phyloP scores from a whole-genome alignment of 2,888 invertebrate species.

The Drosophila borborema region DNA sequence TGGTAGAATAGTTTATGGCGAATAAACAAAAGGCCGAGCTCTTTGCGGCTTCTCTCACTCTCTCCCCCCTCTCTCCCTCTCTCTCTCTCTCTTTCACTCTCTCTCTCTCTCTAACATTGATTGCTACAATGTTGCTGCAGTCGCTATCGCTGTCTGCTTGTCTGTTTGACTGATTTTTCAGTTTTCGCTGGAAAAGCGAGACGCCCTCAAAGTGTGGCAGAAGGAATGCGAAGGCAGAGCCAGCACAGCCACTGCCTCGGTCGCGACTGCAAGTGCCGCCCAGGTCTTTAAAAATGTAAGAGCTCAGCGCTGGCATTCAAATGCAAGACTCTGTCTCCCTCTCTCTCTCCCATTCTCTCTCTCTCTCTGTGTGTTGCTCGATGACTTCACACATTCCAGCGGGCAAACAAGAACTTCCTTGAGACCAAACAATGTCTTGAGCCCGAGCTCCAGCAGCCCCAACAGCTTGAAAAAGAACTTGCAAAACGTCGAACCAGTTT shows the following conservation, averaged over 20 bases:
- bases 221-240: conserved; percentile 46
- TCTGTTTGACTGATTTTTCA: conserved; percentile 76
- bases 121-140: conserved; percentile 17
- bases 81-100: too few species aligned
- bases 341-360: conserved; percentile 9
- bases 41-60: background rate
- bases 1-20: background rate
- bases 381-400: conserved; percentile 79
- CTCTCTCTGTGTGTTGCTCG: conserved; percentile 45
- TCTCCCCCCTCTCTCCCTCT: too few species aligned
- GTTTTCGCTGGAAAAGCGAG: conserved; percentile 73
- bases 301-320: conserved; percentile 70
- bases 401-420: conserved; percentile 74
- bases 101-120: background rate
- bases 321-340: conserved; percentile 36
- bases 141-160: background rate
- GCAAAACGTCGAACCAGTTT: conserved; percentile 70
- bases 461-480: conserved; percentile 46
- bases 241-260: conserved; percentile 1
- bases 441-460: conserved; percentile 20
- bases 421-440: conserved; percentile 66
- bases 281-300: conserved; percentile 75
- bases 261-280: conserved; percentile 69
- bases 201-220: conserved; percentile 55
- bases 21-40: background rate